Evolutionary conservation across 2,113 vertebrate genomes (phyloP).

Genomic region (Hemiprocne comata): DNA sequence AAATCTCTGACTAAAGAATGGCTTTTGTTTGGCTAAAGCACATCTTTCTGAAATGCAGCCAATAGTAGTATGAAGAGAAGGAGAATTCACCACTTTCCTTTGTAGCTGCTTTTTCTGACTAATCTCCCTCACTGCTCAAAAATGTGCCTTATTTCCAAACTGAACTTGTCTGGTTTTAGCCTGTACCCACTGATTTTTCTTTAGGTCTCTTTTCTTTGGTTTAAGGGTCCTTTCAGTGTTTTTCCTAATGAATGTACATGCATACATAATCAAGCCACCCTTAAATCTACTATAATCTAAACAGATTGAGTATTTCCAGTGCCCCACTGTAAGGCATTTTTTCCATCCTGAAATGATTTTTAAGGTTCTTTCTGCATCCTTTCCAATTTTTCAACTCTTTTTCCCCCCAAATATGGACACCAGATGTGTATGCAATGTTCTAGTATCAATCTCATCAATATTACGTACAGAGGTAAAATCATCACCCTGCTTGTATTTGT

Average conservation of each 20-base stretch:
- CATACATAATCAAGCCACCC: not conserved
- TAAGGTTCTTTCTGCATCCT: constrained; percentile 10
- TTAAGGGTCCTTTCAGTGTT: not conserved
- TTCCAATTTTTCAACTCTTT: not conserved
- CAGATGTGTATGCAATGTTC: constrained; percentile 30
- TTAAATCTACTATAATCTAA: constrained; percentile 49
- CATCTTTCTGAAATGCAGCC: not conserved
- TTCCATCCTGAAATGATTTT: constrained; percentile 48
- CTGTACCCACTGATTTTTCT: not conserved
- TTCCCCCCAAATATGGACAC: not conserved
- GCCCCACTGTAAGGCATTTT: not conserved
- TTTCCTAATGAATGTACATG: not conserved
- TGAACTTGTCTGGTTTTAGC: constrained; percentile 41
- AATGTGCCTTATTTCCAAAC: constrained; percentile 39
- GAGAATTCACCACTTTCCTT: constrained; percentile 31
- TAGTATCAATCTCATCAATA: constrained; percentile 32
- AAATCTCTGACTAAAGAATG: not conserved
- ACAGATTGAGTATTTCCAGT: constrained; percentile 50
- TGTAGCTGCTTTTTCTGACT: constrained; percentile 17
- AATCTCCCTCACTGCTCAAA: constrained; percentile 27
- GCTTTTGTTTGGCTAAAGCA: not conserved
- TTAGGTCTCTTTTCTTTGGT: not conserved
- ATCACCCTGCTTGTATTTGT: not conserved
- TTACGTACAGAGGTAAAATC: not conserved
- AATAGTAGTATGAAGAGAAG: not conserved